Conservation (phyloP, 2,888 invertebrate genomes). For the Anaspis maculata region DNA sequence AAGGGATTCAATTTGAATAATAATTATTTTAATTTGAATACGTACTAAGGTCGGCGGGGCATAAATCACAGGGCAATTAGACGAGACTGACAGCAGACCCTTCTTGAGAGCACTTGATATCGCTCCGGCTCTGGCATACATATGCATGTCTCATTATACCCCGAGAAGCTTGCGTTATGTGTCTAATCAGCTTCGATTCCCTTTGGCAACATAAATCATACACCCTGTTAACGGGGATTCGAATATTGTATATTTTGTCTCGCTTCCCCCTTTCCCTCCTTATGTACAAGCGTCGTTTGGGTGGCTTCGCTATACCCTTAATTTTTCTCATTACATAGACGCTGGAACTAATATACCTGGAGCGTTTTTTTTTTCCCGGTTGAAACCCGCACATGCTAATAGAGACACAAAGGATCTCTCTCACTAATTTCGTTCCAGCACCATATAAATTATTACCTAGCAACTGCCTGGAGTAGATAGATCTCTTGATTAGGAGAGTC, state of each 20-base stretch:
- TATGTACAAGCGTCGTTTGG: no score
- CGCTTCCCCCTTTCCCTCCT: no score
- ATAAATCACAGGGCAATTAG: constrained; percentile 33
- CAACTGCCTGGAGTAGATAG: constrained; percentile 17
- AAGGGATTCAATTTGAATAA: constrained; percentile 27
- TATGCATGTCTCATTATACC: constrained; percentile 41
- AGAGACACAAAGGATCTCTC: no score
- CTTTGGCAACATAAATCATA: constrained; percentile 32
- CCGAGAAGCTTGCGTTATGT: constrained; percentile 28
- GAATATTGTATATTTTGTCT: no score
- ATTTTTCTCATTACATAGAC: no score
- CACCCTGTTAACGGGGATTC: constrained; percentile 29
- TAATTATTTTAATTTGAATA: constrained; percentile 28
- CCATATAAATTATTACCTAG: constrained; percentile 25
- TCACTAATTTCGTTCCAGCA: constrained; percentile 12
- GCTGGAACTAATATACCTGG: no score
- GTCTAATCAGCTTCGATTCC: constrained; percentile 36
- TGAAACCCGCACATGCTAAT: no score
- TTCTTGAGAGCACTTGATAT: constrained; percentile 34
- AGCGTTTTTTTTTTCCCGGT: no score
- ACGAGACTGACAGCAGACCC: constrained; percentile 30
- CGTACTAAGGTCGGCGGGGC: constrained; percentile 11
- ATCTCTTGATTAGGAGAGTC: constrained; percentile 23
- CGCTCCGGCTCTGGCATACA: constrained; percentile 36
- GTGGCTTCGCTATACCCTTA: no score